These are phyloP conservation scores for Glomeris marginata DNA, from an alignment of 2,888 invertebrate genomes.

Conservation along the genomic window DNA sequence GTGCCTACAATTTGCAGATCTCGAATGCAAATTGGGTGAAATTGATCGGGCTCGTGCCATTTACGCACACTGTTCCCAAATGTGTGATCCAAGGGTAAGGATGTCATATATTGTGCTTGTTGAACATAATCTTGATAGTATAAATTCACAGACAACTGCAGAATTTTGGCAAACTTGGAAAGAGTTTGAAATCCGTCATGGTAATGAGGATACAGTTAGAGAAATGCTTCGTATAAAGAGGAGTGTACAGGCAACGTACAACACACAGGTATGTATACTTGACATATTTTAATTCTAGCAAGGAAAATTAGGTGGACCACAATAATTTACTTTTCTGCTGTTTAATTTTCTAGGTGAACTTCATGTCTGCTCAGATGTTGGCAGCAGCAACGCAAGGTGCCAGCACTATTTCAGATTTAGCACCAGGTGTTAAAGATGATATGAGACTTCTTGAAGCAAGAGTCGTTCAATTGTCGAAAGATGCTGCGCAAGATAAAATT, in stretches of 20 bases:
- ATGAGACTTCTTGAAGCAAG: slow-evolving; percentile 79
- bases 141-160: slow-evolving; percentile 43
- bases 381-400: slow-evolving; percentile 41
- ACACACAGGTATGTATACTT: slow-evolving; percentile 82
- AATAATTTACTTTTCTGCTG: slow-evolving; percentile 1
- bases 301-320: too few relatives aligned
- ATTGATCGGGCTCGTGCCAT: slow-evolving; percentile 93
- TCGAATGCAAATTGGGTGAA: slow-evolving; percentile 97
- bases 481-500: slow-evolving; percentile 18
- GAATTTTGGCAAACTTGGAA: slow-evolving; percentile 99
- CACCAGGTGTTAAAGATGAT: slow-evolving; percentile 63
- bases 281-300: too few relatives aligned
- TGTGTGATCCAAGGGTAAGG: slow-evolving; percentile 89
- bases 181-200: slow-evolving; percentile 96
- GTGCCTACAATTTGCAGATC: slow-evolving; percentile 91
- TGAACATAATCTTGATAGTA: neutral
- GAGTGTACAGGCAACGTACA: slow-evolving; percentile 94
- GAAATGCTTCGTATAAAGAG: slow-evolving; percentile 97
- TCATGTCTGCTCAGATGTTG: slow-evolving; percentile 97
- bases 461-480: slow-evolving; percentile 32
- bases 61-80: slow-evolving; percentile 96
- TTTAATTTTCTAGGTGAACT: slow-evolving; percentile 46
- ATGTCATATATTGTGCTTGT: slow-evolving; percentile 3
- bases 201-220: slow-evolving; percentile 98
- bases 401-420: slow-evolving; percentile 53